Evolutionary conservation across 1,140 invertebrate species (phyloP), one percentile per base, ranked within the genome.

Genomic region (Sycobia sp.): DNA sequence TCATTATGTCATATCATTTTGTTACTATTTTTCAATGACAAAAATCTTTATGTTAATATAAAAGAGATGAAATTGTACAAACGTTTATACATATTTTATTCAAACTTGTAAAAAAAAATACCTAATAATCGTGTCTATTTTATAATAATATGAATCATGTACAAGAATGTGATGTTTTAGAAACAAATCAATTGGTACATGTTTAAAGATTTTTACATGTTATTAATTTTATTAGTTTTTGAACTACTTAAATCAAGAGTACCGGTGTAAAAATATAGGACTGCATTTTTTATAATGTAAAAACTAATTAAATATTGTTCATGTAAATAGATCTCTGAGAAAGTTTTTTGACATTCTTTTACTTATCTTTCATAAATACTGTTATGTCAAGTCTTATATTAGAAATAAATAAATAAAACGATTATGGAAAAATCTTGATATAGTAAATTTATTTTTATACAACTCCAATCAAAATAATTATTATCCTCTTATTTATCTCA

Each of bases 31-130:
- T 10, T 32, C 1, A 39, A 32, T 50, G 16, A 7, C 11, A 60
- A 41, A 25, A 32, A 22, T 43, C 0, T 55, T 25, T 57, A 57
- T 32, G 16, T 57, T 58, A 10, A 3, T n/a, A 46, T 23, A 10
- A 36, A 53, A 53, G 18, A 22, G 14, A 27, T 32, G 11, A 51
- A 59, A 53, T 29, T 58, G 62, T 65, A 65, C 62, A 58, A 58
- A 65, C 20, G 23, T n/a, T n/a, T 53, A 53, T 65, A 55, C 49
- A 65, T 65, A 59, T 64, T 64, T 64, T 58, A 36, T 57, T 57
- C 58, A 64, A 7, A 57, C 4, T 51, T 57, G n/a, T 53, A 43
- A 51, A 34, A 57, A 13, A 29, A 41, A 63, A 51, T 39, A 29
- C 16, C 20, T n/a, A 44, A 38, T 29, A 8, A 25, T 57, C 25